Evolutionary conservation across 2,797 vertebrate genomes (phyloP).

Genomic region (Cercopithecus neglectus): DNA sequence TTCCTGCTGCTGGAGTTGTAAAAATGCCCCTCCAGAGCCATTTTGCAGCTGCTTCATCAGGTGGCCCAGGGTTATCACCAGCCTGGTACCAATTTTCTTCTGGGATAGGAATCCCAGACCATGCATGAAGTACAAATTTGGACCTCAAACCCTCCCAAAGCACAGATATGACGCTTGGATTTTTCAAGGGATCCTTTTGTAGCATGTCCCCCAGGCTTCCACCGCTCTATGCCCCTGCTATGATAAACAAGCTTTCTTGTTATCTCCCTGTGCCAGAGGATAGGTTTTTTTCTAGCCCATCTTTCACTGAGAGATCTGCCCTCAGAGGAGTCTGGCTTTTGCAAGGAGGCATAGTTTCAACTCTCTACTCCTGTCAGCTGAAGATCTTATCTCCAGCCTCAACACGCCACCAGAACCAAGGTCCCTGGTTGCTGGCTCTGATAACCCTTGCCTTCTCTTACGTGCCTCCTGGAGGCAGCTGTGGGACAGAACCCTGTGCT

Average conservation of each 20-base stretch:
- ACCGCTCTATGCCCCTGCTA: not conserved
- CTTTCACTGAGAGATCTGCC: not conserved
- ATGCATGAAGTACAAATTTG: rapidly evolving
- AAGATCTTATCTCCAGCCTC: not conserved
- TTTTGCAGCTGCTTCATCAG: not conserved
- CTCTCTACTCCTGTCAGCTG: not conserved
- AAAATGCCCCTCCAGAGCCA: not conserved
- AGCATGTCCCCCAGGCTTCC: not conserved
- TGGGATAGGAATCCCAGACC: not conserved
- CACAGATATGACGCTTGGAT: not conserved
- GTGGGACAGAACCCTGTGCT: not conserved
- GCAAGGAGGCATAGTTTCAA: not conserved
- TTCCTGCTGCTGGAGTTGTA: not conserved
- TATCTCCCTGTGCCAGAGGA: not conserved
- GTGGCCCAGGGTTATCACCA: not conserved
- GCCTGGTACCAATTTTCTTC: not conserved
- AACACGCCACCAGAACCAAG: not conserved
- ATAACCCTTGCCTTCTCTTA: no score
- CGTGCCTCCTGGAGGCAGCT: not conserved
- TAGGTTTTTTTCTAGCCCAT: not conserved
- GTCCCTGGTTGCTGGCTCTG: not conserved
- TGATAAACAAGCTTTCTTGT: not conserved
- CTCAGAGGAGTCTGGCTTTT: not conserved
- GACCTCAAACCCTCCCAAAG: not conserved
- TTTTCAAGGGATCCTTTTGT: not conserved